These are phyloP conservation scores for Teleiodes luculella DNA, from an alignment of 2,888 invertebrate genomes.

Conservation along the genomic window DNA sequence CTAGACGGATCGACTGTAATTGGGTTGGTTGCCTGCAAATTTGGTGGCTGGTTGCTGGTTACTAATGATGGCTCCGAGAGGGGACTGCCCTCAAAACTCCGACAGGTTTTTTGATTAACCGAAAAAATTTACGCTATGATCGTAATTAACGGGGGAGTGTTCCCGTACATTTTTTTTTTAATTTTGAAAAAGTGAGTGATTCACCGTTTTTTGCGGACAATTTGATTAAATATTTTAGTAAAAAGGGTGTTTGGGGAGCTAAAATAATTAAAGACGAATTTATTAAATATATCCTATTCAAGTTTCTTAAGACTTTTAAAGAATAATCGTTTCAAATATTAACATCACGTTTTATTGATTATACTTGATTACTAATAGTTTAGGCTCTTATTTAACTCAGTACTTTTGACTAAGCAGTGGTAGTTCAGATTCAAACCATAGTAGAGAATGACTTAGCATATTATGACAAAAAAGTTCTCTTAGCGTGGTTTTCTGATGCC, in stretches of 20 bases:
- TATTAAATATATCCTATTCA: not conserved
- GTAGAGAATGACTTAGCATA: no score
- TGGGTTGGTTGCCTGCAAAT: not conserved
- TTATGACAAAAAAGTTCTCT: no score
- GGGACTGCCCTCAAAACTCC: conserved; percentile 44
- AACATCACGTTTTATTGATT: no score
- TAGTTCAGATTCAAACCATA: no score
- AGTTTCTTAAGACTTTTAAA: not conserved
- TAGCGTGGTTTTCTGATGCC: no score
- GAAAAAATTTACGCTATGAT: conserved; percentile 52
- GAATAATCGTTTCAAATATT: no score
- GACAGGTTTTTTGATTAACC: conserved; percentile 64
- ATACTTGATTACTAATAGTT: no score
- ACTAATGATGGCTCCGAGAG: conserved; percentile 16
- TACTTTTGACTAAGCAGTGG: no score
- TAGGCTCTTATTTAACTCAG: no score
- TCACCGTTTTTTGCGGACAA: conserved; percentile 35
- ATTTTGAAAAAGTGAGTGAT: conserved; percentile 38
- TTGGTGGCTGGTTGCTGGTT: not conserved
- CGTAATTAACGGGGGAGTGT: conserved; percentile 60
- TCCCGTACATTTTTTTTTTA: conserved; percentile 33
- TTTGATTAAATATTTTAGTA: conserved; percentile 34
- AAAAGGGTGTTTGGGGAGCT: conserved; percentile 14
- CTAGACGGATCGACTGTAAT: not conserved
- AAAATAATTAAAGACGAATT: not conserved